A percentile compares a stretch with the other conserved stretches of the same genome.
phyloP scores from a whole-genome alignment of 2,113 vertebrate genomes.

The Tyto alba region DNA sequence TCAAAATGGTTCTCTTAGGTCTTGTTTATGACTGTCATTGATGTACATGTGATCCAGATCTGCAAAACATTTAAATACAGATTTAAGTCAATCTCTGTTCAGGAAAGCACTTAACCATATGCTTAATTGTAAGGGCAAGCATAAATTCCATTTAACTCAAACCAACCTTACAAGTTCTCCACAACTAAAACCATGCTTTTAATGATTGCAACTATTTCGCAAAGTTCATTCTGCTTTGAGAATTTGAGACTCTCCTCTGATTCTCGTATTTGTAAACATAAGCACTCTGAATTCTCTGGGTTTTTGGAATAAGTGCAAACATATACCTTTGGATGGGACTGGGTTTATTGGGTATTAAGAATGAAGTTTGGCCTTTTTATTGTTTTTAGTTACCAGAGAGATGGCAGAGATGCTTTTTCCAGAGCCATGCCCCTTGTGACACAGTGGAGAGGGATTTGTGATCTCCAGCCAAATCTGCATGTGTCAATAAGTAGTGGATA shows the following conservation, averaged over 20 bases:
- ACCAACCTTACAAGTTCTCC: neutral
- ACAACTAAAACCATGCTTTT: neutral
- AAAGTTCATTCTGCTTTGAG: neutral
- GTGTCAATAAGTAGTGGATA: neutral
- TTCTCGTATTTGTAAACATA: neutral
- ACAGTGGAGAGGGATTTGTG: neutral
- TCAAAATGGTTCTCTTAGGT: neutral
- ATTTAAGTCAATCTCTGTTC: neutral
- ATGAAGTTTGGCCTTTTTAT: neutral
- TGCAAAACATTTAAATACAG: neutral
- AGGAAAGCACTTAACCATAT: neutral
- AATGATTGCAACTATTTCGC: neutral
- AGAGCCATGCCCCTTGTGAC: neutral
- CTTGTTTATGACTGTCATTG: neutral
- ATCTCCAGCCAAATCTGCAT: neutral
- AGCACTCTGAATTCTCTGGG: neutral
- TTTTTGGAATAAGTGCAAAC: neutral
- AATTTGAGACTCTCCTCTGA: neutral
- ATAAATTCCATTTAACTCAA: neutral
- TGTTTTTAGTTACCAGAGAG: neutral
- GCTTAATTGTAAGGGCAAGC: neutral
- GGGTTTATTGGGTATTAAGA: neutral
- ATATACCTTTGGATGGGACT: neutral
- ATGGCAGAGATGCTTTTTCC: neutral
- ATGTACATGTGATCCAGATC: neutral